These are phyloP conservation scores for Catocala sponsa DNA, from an alignment of 2,888 invertebrate genomes.

Conservation along the genomic window DNA sequence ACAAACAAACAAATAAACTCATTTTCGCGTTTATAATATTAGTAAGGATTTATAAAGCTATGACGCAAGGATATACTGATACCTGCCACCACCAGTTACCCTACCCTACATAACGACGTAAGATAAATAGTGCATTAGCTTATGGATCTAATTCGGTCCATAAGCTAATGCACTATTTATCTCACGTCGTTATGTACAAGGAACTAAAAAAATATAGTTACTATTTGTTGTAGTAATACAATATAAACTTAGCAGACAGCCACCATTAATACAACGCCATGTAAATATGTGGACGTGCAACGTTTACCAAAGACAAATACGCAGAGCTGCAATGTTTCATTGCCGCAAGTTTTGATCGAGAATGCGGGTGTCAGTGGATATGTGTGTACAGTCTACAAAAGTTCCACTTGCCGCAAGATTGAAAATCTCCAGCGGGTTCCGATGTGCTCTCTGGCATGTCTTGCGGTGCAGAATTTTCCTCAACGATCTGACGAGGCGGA, in stretches of 20 bases:
- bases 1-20: too few species aligned
- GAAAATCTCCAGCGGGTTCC: constrained; percentile 23
- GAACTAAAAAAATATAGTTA: too few species aligned
- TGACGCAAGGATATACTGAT: too few species aligned
- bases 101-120: too few species aligned
- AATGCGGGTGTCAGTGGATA: constrained; percentile 43
- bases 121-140: too few species aligned
- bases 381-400: constrained; percentile 39
- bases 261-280: constrained; percentile 5
- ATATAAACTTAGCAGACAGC: constrained; percentile 11
- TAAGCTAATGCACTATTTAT: too few species aligned
- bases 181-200: too few species aligned
- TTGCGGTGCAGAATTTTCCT: constrained; percentile 28
- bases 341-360: constrained; percentile 39
- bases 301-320: constrained; percentile 31
- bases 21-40: too few species aligned
- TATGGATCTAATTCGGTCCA: too few species aligned
- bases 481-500: constrained; percentile 31
- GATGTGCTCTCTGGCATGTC: constrained; percentile 25
- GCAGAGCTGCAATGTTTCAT: constrained; percentile 32
- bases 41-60: too few species aligned
- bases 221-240: not conserved
- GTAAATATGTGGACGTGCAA: constrained; percentile 17
- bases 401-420: constrained; percentile 34
- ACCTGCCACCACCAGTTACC: too few species aligned